A percentile compares a stretch with the other conserved stretches of the same genome.
phyloP scores from a whole-genome alignment of 1,140 invertebrate species.

The Lordiphosa mommai region DNA sequence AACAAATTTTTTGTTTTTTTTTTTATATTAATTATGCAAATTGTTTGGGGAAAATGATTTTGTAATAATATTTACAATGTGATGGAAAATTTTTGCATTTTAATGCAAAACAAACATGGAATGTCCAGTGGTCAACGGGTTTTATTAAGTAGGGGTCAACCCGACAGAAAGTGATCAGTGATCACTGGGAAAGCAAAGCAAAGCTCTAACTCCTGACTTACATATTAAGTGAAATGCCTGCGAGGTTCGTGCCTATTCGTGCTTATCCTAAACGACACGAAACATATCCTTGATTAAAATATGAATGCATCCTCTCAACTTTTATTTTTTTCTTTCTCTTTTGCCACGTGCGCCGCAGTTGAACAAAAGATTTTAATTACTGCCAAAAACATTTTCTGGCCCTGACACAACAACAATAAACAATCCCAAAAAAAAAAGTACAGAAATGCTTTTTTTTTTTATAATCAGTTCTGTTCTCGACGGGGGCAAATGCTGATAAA shows the following conservation, averaged over 20 bases:
- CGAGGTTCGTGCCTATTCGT: no score
- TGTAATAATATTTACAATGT: conserved; percentile 6
- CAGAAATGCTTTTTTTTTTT: no score
- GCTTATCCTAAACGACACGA: no score
- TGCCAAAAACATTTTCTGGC: conserved; percentile 1
- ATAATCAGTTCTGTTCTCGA: no score
- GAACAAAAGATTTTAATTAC: conserved; percentile 8
- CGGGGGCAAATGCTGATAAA: conserved; percentile 5
- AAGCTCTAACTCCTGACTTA: no score
- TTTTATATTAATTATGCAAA: conserved; percentile 31
- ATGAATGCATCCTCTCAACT: neutral
- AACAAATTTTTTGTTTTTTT: conserved; percentile 15
- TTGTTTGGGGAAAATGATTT: conserved; percentile 18
- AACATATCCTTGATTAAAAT: neutral
- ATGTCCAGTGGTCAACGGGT: neutral
- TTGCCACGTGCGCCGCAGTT: neutral
- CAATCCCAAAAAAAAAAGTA: no score
- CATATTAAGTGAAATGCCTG: no score
- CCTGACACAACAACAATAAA: neutral
- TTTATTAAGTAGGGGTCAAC: neutral
- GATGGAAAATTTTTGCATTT: neutral
- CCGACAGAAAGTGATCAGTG: no score
- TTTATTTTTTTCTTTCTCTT: neutral
- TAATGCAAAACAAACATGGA: neutral
- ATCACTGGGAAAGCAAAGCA: no score